These are phyloP conservation scores for Euwallacea similis DNA, from an alignment of 1,140 invertebrate genomes.

Conservation along the genomic window DNA sequence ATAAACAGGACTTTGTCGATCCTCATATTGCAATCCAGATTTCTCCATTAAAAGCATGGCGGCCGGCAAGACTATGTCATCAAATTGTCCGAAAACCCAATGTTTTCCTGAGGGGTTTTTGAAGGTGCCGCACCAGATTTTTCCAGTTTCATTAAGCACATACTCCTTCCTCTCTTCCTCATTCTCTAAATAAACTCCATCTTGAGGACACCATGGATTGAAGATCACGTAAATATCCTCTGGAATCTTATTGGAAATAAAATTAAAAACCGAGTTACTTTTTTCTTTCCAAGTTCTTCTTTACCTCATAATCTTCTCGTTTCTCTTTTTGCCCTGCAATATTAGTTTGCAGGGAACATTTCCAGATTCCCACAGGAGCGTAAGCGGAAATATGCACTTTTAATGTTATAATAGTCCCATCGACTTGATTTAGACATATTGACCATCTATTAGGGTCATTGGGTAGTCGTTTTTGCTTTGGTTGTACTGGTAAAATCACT, in stretches of 20 bases:
- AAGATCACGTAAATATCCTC: slow-evolving; percentile 73
- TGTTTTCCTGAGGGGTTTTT: slow-evolving; percentile 65
- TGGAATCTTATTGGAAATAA: slow-evolving; percentile 40
- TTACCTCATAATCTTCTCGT: slow-evolving; percentile 58
- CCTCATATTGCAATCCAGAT: slow-evolving; percentile 62
- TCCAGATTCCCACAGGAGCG: slow-evolving; percentile 70
- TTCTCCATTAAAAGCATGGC: slow-evolving; percentile 65
- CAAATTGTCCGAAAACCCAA: slow-evolving; percentile 78
- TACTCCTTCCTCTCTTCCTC: slow-evolving; percentile 68
- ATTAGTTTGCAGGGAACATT: slow-evolving; percentile 64
- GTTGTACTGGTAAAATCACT: slow-evolving; percentile 61
- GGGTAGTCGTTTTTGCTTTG: slow-evolving; percentile 55
- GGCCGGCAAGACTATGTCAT: slow-evolving; percentile 67
- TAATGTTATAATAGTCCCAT: slow-evolving; percentile 63
- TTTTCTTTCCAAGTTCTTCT: neutral
- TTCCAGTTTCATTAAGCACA: slow-evolving; percentile 74
- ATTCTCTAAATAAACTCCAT: slow-evolving; percentile 69
- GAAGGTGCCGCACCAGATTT: slow-evolving; percentile 74
- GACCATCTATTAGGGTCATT: slow-evolving; percentile 64
- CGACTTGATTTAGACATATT: slow-evolving; percentile 60
- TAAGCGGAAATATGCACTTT: slow-evolving; percentile 64
- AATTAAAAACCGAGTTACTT: neutral
- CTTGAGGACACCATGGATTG: slow-evolving; percentile 76
- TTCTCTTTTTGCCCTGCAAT: slow-evolving; percentile 58
- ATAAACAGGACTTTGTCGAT: slow-evolving; percentile 69